Conservation (phyloP, 2,888 invertebrate species). For the Parnassius mnemosyne region DNA sequence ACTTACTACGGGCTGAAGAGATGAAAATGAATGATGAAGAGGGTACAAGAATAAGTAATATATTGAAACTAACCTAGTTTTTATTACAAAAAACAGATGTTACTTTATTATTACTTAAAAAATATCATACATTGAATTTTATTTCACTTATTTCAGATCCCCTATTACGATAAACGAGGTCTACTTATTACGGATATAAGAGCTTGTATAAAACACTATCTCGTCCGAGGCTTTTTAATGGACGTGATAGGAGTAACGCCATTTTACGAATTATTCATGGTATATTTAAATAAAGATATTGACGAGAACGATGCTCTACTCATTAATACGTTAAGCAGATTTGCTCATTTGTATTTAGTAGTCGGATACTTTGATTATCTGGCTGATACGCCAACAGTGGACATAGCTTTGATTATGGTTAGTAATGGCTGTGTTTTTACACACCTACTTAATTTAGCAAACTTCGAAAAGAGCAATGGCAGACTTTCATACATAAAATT, state of each 20-base stretch:
- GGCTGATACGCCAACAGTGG: slow-evolving; percentile 46
- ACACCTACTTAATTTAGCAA: too few species aligned
- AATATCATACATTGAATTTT: too few species aligned
- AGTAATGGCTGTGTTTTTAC: slow-evolving; percentile 9
- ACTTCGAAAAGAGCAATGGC: too few species aligned
- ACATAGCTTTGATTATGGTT: slow-evolving; percentile 48
- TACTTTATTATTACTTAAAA: too few species aligned
- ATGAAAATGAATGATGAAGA: too few species aligned
- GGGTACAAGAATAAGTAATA: too few species aligned
- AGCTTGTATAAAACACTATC: slow-evolving; percentile 46
- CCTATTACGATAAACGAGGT: slow-evolving; percentile 53
- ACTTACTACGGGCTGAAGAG: too few species aligned
- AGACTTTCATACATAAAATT: too few species aligned
- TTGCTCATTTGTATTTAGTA: slow-evolving; percentile 55
- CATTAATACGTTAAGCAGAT: slow-evolving; percentile 49
- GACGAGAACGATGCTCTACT: slow-evolving; percentile 36
- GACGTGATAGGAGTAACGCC: slow-evolving; percentile 54
- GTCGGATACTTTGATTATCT: slow-evolving; percentile 55
- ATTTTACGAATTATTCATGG: slow-evolving; percentile 34
- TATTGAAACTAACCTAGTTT: too few species aligned
- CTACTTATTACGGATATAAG: slow-evolving; percentile 42
- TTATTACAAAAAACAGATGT: too few species aligned
- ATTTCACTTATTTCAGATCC: slow-evolving; percentile 42
- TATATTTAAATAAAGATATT: slow-evolving; percentile 33
- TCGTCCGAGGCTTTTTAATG: slow-evolving; percentile 48